Conservation (phyloP, 2,797 vertebrate species). For the Chloroceryle amazona region DNA sequence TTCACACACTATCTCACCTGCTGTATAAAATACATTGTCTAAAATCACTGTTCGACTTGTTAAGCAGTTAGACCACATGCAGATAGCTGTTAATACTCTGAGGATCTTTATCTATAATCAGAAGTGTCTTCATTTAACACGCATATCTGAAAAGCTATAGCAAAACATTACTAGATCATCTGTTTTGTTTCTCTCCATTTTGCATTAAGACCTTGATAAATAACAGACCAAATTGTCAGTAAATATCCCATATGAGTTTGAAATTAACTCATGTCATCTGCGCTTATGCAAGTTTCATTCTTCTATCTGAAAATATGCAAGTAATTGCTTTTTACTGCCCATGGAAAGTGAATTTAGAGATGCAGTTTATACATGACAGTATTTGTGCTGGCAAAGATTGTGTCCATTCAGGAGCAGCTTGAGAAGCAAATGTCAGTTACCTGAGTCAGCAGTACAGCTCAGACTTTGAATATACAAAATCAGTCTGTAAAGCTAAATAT, state of each 20-base stretch:
- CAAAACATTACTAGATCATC: neutral
- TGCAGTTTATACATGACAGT: neutral
- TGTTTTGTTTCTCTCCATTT: neutral
- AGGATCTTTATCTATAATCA: neutral
- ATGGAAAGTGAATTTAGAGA: neutral
- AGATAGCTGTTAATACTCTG: neutral
- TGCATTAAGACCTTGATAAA: neutral
- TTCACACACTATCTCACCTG: neutral
- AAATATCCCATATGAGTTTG: neutral
- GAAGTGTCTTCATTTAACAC: neutral
- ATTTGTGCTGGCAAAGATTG: neutral
- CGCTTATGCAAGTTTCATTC: neutral
- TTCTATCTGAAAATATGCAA: neutral
- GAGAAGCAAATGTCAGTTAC: neutral
- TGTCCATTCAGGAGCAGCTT: neutral
- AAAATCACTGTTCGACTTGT: neutral
- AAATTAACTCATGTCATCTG: slow-evolving; percentile 3
- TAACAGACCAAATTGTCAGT: neutral
- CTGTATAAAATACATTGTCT: neutral
- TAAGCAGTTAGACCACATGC: neutral
- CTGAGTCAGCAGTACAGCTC: neutral
- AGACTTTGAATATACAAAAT: neutral
- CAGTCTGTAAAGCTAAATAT: neutral
- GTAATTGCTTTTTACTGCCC: slow-evolving; percentile 1
- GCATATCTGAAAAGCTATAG: neutral